Evolutionary conservation across 1,140 invertebrate genomes (phyloP).

Genomic region (Drosophila lacteicornis): DNA sequence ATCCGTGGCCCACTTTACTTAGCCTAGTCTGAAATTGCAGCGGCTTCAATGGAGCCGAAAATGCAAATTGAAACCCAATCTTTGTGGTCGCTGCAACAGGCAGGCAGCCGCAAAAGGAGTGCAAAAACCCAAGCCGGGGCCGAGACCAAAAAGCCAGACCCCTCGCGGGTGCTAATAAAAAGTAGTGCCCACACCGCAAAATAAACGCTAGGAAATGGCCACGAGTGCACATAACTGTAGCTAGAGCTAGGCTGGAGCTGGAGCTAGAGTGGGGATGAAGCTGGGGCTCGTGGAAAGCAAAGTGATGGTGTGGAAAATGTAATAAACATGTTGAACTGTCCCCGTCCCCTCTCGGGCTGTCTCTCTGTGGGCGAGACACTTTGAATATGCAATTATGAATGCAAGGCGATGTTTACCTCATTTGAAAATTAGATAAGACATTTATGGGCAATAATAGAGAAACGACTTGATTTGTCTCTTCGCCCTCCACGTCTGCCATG

Average conservation of each 20-base stretch:
- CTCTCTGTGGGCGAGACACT: constrained; percentile 66
- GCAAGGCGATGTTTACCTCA: constrained; percentile 74
- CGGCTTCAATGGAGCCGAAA: constrained; percentile 77
- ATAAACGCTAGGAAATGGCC: constrained; percentile 76
- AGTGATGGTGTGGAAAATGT: constrained; percentile 78
- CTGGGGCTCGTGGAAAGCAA: constrained; percentile 42
- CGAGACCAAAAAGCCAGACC: constrained; percentile 33
- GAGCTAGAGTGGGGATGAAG: background rate
- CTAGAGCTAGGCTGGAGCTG: background rate
- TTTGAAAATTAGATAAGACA: constrained; percentile 78
- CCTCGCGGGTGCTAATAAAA: constrained; percentile 74
- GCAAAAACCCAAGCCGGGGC: constrained; percentile 5
- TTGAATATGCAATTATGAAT: constrained; percentile 80
- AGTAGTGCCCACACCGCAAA: constrained; percentile 71
- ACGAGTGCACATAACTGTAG: constrained; percentile 27
- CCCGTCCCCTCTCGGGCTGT: background rate
- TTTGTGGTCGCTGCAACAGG: constrained; percentile 49
- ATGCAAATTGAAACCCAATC: constrained; percentile 83
- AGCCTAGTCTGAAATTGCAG: constrained; percentile 67
- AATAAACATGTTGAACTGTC: constrained; percentile 76
- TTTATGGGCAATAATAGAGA: constrained; percentile 61
- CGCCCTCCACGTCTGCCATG: constrained; percentile 5
- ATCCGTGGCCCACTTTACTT: constrained; percentile 73
- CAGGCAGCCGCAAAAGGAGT: constrained; percentile 13
- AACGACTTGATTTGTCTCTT: constrained; percentile 66